Percentiles rank a stretch among this genome's conserved stretches.
These are phyloP conservation scores for Oncorhynchus kisutch DNA, from an alignment of 2,113 vertebrate species.

Conservation along the genomic window DNA sequence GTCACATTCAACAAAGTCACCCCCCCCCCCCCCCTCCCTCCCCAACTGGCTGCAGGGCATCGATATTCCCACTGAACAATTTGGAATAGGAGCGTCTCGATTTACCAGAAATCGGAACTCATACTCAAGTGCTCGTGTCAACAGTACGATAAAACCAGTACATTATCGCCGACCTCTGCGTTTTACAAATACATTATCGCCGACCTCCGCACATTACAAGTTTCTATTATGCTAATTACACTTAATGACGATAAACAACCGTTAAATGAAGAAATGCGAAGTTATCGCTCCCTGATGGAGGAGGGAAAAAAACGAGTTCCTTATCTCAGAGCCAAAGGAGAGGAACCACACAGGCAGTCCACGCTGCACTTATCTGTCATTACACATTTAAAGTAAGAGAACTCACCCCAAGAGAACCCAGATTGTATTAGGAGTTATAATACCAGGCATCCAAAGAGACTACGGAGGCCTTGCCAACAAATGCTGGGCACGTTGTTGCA, in stretches of 20 bases:
- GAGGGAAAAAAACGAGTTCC: slow-evolving; percentile 38
- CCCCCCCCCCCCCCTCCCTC: slow-evolving; percentile 33
- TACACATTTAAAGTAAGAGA: slow-evolving; percentile 62
- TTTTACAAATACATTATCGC: not conserved
- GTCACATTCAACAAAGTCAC: slow-evolving; percentile 71
- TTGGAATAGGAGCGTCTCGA: slow-evolving; percentile 43
- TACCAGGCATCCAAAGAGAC: not conserved
- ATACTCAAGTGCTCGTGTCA: slow-evolving; percentile 35
- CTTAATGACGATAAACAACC: slow-evolving; percentile 55
- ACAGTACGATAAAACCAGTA: slow-evolving; percentile 32
- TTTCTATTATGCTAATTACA: slow-evolving; percentile 51
- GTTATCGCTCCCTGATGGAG: slow-evolving; percentile 28
- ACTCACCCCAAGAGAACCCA: slow-evolving; percentile 64
- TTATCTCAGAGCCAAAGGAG: slow-evolving; percentile 60
- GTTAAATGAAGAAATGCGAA: slow-evolving; percentile 39
- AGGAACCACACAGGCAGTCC: slow-evolving; percentile 59
- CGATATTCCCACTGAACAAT: not conserved
- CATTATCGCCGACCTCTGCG: too few species aligned
- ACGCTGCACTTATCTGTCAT: slow-evolving; percentile 67
- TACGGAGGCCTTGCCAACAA: slow-evolving; percentile 28
- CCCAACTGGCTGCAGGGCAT: slow-evolving; percentile 16
- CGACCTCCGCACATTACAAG: slow-evolving; percentile 19
- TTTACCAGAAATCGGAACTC: slow-evolving; percentile 1
- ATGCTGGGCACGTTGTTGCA: slow-evolving; percentile 23
- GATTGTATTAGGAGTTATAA: slow-evolving; percentile 56